Percentiles rank a stretch among this genome's conserved stretches.
Conservation (phyloP, 2,113 vertebrate species). For the Muntiacus muntjak region DNA sequence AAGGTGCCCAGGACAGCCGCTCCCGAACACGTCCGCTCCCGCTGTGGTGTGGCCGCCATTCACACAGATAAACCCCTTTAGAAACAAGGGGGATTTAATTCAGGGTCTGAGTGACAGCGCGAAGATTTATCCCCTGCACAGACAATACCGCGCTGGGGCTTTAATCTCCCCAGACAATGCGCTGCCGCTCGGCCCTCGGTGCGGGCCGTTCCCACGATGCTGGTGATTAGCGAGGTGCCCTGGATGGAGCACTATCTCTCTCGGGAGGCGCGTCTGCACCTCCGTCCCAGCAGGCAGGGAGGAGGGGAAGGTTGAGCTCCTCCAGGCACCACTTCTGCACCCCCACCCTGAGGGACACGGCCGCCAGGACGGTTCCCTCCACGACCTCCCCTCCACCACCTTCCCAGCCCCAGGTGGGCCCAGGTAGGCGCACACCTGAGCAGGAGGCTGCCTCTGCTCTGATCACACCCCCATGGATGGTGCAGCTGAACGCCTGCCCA, state of each 20-base stretch:
- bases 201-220: constrained; percentile 97
- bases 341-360: neutral
- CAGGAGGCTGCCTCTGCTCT: neutral
- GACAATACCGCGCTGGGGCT: constrained; percentile 97
- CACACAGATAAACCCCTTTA: constrained; percentile 99
- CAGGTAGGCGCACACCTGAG: neutral
- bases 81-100: constrained; percentile 98
- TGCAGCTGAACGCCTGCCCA: neutral
- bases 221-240: constrained; percentile 91
- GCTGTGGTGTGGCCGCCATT: constrained; percentile 96
- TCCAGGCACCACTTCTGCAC: constrained; percentile 69
- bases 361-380: rapidly evolving
- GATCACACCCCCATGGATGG: neutral
- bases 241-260: constrained; percentile 95
- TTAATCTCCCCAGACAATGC: constrained; percentile 99
- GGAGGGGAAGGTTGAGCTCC: constrained; percentile 70
- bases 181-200: constrained; percentile 89
- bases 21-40: constrained; percentile 89
- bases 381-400: rapidly evolving
- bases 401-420: neutral
- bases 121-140: constrained; percentile 97
- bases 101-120: constrained; percentile 98
- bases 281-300: constrained; percentile 75
- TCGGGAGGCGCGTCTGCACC: constrained; percentile 86
- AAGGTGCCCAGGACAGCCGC: constrained; percentile 90